These are phyloP conservation scores for Orthonevra nobilis DNA, from an alignment of 2,888 invertebrate genomes.

Conservation along the genomic window DNA sequence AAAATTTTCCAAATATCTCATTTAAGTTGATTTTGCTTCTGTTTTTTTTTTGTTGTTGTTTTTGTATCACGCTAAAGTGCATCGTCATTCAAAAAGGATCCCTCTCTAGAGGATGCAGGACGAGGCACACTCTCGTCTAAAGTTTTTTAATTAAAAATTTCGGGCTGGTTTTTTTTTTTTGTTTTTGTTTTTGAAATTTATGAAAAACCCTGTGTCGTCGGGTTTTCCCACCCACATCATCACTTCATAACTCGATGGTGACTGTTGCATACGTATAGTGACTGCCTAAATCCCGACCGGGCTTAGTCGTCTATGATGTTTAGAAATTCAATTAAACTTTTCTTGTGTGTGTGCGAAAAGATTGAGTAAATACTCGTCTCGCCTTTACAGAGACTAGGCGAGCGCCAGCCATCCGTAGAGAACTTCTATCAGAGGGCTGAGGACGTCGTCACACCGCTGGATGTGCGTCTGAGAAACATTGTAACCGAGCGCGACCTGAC, in stretches of 20 bases:
- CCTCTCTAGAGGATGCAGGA: too few species aligned
- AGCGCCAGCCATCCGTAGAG: slow-evolving; percentile 56
- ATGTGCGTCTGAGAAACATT: slow-evolving; percentile 71
- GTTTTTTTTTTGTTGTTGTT: neutral
- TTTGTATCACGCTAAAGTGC: slow-evolving; percentile 6
- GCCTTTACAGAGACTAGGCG: slow-evolving; percentile 55
- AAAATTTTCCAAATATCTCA: too few species aligned
- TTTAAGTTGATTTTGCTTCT: too few species aligned
- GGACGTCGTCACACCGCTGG: slow-evolving; percentile 53
- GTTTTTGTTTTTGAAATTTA: slow-evolving; percentile 25
- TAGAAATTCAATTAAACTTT: slow-evolving; percentile 66
- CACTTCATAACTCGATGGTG: slow-evolving; percentile 28
- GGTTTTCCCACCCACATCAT: neutral
- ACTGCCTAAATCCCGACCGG: too few species aligned
- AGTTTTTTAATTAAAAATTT: slow-evolving; percentile 66
- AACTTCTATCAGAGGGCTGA: slow-evolving; percentile 66
- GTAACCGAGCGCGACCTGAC: slow-evolving; percentile 64
- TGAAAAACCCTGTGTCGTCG: neutral
- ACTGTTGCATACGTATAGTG: too few species aligned
- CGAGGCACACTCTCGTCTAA: slow-evolving; percentile 13
- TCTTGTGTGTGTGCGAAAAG: slow-evolving; percentile 12
- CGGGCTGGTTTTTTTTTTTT: too few species aligned
- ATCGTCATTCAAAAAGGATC: neutral
- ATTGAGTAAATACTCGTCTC: slow-evolving; percentile 33
- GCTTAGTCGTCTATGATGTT: slow-evolving; percentile 16